These are phyloP conservation scores for Plebejus argus DNA, from an alignment of 2,888 invertebrate species.

Conservation along the genomic window DNA sequence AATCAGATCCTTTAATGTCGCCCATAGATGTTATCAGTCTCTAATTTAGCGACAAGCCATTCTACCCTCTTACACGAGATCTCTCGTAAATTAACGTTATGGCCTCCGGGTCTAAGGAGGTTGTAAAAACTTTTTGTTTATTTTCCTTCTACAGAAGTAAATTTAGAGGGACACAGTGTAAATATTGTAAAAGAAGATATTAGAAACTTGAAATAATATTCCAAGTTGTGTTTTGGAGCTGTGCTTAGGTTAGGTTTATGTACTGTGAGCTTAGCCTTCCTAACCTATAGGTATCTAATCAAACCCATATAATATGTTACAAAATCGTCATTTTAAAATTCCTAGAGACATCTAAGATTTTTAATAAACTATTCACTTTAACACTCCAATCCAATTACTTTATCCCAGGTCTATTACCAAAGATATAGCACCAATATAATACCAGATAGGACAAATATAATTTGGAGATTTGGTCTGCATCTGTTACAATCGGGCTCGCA, in stretches of 20 bases:
- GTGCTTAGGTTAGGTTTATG: no score
- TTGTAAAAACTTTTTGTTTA: constrained; percentile 19
- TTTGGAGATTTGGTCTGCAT: constrained; percentile 38
- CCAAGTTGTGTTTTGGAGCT: no score
- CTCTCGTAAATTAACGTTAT: constrained; percentile 29
- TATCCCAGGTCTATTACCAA: neutral
- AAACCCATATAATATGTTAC: no score
- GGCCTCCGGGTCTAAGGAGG: constrained; percentile 9
- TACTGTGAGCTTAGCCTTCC: no score
- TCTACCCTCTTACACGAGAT: constrained; percentile 27
- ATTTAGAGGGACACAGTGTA: neutral
- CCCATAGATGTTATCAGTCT: constrained; percentile 25
- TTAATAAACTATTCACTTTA: no score
- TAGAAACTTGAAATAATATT: neutral
- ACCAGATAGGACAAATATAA: constrained; percentile 33
- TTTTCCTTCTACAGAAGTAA: neutral
- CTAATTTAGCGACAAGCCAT: constrained; percentile 27
- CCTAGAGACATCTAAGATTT: no score
- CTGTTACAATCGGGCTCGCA: constrained; percentile 52
- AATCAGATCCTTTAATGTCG: constrained; percentile 25
- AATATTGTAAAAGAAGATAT: neutral
- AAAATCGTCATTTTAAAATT: no score
- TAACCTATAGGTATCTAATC: no score
- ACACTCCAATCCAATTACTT: neutral
- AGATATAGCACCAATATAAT: neutral